These are phyloP conservation scores for Phymastichus coffea DNA, from an alignment of 1,140 invertebrate genomes.

Conservation along the genomic window DNA sequence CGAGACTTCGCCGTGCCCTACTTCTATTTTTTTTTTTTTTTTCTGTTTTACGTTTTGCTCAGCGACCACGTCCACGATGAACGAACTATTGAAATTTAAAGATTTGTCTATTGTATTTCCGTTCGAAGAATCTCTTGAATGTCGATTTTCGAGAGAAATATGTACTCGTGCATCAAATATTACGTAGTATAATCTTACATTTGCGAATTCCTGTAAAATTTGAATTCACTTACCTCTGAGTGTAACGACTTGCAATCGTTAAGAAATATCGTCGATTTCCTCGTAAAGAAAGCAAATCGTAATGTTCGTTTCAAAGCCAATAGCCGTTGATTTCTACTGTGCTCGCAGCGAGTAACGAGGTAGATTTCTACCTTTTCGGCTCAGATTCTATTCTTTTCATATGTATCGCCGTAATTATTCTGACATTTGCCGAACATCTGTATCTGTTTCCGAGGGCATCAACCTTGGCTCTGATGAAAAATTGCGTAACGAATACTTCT, in stretches of 20 bases:
- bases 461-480: too few relatives aligned
- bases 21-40: too few relatives aligned
- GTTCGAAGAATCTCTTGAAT: conserved; percentile 21
- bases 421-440: too few relatives aligned
- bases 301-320: neutral
- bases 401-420: too few relatives aligned
- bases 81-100: neutral
- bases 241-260: neutral
- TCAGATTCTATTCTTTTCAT: too few relatives aligned
- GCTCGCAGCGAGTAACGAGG: neutral
- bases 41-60: neutral
- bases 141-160: conserved; percentile 8
- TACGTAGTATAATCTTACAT: neutral
- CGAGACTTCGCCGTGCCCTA: too few relatives aligned
- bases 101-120: conserved; percentile 7
- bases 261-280: neutral
- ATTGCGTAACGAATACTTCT: too few relatives aligned
- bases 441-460: too few relatives aligned
- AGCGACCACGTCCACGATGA: neutral
- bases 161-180: neutral
- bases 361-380: neutral
- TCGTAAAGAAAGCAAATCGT: neutral
- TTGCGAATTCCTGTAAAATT: conserved; percentile 5
- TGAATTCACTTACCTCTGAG: too few relatives aligned
- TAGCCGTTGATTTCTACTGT: neutral